phyloP scores from a whole-genome alignment of 2,113 vertebrate species.

The Arothron firmamentum region DNA sequence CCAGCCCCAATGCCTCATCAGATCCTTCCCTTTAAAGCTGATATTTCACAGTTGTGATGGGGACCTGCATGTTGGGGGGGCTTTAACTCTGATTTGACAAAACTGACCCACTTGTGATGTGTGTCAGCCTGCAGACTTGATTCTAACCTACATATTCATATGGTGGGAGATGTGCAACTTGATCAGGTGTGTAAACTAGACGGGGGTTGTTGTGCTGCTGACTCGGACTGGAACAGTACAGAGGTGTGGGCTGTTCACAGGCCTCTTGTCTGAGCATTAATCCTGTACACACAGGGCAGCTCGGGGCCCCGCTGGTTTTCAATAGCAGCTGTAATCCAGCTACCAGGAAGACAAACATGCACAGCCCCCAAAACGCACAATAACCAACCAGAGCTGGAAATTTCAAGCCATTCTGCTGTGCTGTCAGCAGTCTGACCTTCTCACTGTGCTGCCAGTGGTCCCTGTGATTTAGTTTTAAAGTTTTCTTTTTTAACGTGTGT shows the following conservation, averaged over 20 bases:
- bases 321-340: conserved; percentile 71
- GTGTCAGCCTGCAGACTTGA: background rate
- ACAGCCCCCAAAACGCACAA: conserved; percentile 55
- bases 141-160: background rate
- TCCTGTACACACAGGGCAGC: conserved; percentile 60
- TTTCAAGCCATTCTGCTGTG: conserved; percentile 52
- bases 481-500: background rate
- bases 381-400: conserved; percentile 54
- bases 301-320: conserved; percentile 44
- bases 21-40: background rate
- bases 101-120: background rate
- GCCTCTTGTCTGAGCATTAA: conserved; percentile 62
- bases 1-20: too few species aligned
- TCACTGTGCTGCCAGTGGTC: conserved; percentile 42
- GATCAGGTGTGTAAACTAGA: conserved; percentile 27
- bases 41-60: conserved; percentile 25
- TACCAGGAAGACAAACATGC: conserved; percentile 60
- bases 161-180: conserved; percentile 12
- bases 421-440: conserved; percentile 66
- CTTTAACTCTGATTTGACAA: background rate
- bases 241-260: conserved; percentile 46
- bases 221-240: conserved; percentile 50
- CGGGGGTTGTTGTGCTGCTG: conserved; percentile 48
- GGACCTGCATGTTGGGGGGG: background rate
- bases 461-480: conserved; percentile 16